Evolutionary conservation across 2,888 invertebrate genomes (phyloP), one percentile per base, ranked within the genome.

Genomic region (Troides aeacus): DNA sequence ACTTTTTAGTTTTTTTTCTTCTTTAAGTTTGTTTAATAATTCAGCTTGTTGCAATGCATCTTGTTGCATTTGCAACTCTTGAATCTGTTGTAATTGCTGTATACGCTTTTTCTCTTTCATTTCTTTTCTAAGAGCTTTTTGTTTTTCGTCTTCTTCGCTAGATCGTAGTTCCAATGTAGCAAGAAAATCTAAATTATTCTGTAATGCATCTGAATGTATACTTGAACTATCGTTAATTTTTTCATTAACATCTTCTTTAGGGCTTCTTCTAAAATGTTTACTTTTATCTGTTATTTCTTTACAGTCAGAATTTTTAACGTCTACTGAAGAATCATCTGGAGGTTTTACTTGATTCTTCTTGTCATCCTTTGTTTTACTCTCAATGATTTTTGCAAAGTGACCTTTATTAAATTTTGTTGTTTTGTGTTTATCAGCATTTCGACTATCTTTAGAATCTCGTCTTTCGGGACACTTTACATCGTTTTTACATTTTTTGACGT

Each of bases 381-480:
- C 94, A 73, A 94, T 87, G 66, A 93, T 85, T 82, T 94, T 94
- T 18, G 93, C 91, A 81, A 93, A 92, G 77, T 92, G 93, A 62
- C 93, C 94, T 79, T 94, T 94, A 81, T 92, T 94, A 74, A 94
- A 94, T 85, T 94, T 94, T 7, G 90, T 86, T 66, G 91, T 86
- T 84, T 93, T 92, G 73, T 87, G 90, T 73, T 85, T 87, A 66
- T 89, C 92, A 64, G 79, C 77, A 76, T 78, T 81, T 74, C 89
- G 92, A 1, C 88, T 85, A 77, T 96, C 96, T 88, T 96, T 96
- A 60, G 96, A 96, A 80, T 96, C 96, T 69, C 96, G 90, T 71
- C 96, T 89, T 81, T 95, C 95, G 4, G 87, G 81, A 63, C 89
- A 76, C 79, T 94, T 94, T 17, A 86, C 81, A 56, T 90, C 93